Evolutionary conservation across 2,888 invertebrate species (phyloP).

Genomic region (Cerceris ruficornis): DNA sequence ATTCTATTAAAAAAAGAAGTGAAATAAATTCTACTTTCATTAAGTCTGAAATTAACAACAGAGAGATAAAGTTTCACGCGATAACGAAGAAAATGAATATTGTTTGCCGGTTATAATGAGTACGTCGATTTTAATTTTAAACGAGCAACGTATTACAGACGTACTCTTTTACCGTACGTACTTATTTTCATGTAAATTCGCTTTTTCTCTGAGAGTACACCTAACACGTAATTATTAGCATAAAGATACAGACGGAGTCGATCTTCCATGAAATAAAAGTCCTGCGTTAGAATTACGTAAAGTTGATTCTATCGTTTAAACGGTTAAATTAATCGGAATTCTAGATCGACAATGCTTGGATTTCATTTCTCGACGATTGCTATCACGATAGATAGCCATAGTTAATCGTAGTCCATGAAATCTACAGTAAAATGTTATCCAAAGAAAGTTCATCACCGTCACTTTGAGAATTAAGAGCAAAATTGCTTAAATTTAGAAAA

Average conservation of each 20-base stretch:
- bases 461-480: no score
- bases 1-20: no score
- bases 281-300: not conserved
- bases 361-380: not conserved
- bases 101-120: not conserved
- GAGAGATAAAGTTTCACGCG: not conserved
- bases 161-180: not conserved
- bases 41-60: no score
- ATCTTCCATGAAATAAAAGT: not conserved
- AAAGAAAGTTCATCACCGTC: no score
- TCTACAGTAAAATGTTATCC: no score
- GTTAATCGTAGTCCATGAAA: not conserved
- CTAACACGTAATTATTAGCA: not conserved
- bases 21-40: no score
- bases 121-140: not conserved
- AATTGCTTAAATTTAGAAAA: no score
- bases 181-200: not conserved
- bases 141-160: not conserved
- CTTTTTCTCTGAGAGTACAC: not conserved
- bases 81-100: not conserved
- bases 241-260: not conserved
- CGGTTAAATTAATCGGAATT: not conserved
- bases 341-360: not conserved
- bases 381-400: not conserved
- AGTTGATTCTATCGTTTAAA: slow-evolving; percentile 4